Conservation (phyloP, 2,113 vertebrate species). For the Oncorhynchus masou region DNA sequence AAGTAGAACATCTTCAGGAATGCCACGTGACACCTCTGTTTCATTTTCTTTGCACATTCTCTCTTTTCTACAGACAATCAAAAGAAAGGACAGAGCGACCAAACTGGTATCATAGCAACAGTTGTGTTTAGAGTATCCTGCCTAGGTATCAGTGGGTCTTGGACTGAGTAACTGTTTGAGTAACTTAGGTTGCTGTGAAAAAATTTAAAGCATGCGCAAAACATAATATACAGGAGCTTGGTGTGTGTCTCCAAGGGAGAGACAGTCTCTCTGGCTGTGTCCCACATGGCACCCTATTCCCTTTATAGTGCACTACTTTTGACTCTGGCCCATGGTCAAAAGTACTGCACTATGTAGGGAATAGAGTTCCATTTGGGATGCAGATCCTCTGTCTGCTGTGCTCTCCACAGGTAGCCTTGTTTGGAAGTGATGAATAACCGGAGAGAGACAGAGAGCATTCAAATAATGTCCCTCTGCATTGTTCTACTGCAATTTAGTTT, state of each 20-base stretch:
- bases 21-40: slow-evolving; percentile 8
- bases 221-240: slow-evolving; percentile 74
- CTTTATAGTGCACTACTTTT: no score
- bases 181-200: slow-evolving; percentile 72
- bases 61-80: slow-evolving; percentile 24
- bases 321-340: no score
- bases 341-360: no score
- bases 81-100: slow-evolving; percentile 30
- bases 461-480: slow-evolving; percentile 42
- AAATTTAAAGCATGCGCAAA: slow-evolving; percentile 74
- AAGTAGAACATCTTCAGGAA: background rate
- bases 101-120: slow-evolving; percentile 60
- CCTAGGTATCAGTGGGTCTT: slow-evolving; percentile 61
- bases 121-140: slow-evolving; percentile 52
- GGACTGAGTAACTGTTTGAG: slow-evolving; percentile 69
- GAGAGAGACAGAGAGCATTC: slow-evolving; percentile 58
- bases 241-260: slow-evolving; percentile 66
- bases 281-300: no score
- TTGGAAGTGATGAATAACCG: slow-evolving; percentile 78
- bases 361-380: no score
- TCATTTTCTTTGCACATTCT: slow-evolving; percentile 41
- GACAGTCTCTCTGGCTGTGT: background rate
- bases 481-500: slow-evolving; percentile 29
- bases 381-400: slow-evolving; percentile 62
- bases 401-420: slow-evolving; percentile 74